A percentile compares a stretch with the other conserved stretches of the same genome.
Conservation (phyloP, 2,888 invertebrate species). For the Tiphia femorata region DNA sequence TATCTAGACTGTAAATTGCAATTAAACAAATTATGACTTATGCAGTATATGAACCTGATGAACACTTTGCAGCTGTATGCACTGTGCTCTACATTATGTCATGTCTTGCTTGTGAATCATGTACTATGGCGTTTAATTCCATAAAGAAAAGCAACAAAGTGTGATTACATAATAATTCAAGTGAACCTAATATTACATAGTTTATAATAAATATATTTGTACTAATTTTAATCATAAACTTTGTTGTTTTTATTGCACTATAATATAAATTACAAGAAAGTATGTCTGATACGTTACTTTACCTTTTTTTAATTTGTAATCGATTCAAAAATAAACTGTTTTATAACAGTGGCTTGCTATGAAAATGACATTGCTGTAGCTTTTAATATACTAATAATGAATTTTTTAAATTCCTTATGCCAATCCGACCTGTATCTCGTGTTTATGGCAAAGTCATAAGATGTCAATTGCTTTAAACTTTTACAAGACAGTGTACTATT, state of each 20-base stretch:
- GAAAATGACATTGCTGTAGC: slow-evolving; percentile 9
- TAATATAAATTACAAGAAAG: slow-evolving; percentile 46
- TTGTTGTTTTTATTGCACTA: slow-evolving; percentile 56
- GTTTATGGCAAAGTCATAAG: not conserved
- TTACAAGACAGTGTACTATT: too few relatives aligned
- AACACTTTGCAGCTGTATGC: slow-evolving; percentile 33
- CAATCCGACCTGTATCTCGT: not conserved
- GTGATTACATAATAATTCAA: slow-evolving; percentile 52
- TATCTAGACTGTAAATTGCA: too few relatives aligned
- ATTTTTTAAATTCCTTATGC: not conserved
- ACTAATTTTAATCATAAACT: slow-evolving; percentile 58
- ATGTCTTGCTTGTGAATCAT: slow-evolving; percentile 43
- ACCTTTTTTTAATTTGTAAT: slow-evolving; percentile 49
- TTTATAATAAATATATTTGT: slow-evolving; percentile 57
- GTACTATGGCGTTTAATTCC: slow-evolving; percentile 49
- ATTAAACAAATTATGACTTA: too few relatives aligned
- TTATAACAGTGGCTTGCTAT: slow-evolving; percentile 41
- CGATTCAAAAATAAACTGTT: slow-evolving; percentile 48
- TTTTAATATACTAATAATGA: not conserved
- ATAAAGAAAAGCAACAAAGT: slow-evolving; percentile 50
- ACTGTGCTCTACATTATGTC: slow-evolving; percentile 17
- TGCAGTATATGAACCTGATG: slow-evolving; percentile 39
- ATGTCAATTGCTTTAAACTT: too few relatives aligned
- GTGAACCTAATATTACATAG: slow-evolving; percentile 48
- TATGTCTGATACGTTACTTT: slow-evolving; percentile 42